phyloP scores from a whole-genome alignment of 2,113 vertebrate species.

The Dunckerocampus dactyliophorus region DNA sequence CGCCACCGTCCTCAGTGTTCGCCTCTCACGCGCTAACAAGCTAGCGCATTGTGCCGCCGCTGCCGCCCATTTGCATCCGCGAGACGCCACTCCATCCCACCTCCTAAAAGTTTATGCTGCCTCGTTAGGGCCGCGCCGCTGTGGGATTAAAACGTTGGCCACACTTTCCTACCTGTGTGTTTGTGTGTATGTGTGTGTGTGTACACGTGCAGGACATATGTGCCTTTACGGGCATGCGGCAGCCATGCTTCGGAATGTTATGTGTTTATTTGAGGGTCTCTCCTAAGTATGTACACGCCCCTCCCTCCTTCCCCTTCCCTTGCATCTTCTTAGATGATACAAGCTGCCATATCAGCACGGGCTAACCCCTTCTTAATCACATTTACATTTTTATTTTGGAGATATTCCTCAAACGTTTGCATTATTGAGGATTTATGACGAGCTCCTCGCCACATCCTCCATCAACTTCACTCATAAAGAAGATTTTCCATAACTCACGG shows the following conservation, averaged over 20 bases:
- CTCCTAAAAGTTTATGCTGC: conserved; percentile 74
- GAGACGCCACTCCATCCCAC: conserved; percentile 73
- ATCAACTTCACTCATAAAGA: conserved; percentile 82
- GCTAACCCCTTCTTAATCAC: conserved; percentile 78
- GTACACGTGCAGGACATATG: background rate
- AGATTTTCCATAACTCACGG: conserved; percentile 77
- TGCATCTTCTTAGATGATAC: conserved; percentile 70
- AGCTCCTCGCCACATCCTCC: conserved; percentile 73
- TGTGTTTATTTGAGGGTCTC: conserved; percentile 64
- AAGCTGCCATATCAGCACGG: conserved; percentile 78
- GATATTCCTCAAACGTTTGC: conserved; percentile 80
- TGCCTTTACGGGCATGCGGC: conserved; percentile 22
- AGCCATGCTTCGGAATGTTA: conserved; percentile 48
- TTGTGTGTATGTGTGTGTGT: background rate
- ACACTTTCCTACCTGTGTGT: conserved; percentile 38
- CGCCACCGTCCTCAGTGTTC: conserved; percentile 94
- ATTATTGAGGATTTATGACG: conserved; percentile 82
- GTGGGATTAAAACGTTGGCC: conserved; percentile 73
- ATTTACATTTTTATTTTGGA: conserved; percentile 81
- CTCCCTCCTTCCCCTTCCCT: conserved; percentile 22
- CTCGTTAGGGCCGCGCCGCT: conserved; percentile 70
- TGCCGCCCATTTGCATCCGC: conserved; percentile 85
- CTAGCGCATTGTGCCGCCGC: conserved; percentile 86
- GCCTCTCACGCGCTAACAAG: conserved; percentile 98
- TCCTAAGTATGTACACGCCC: conserved; percentile 50